These are phyloP conservation scores for Mythimna ferrago DNA, from an alignment of 2,888 invertebrate genomes.

Conservation along the genomic window DNA sequence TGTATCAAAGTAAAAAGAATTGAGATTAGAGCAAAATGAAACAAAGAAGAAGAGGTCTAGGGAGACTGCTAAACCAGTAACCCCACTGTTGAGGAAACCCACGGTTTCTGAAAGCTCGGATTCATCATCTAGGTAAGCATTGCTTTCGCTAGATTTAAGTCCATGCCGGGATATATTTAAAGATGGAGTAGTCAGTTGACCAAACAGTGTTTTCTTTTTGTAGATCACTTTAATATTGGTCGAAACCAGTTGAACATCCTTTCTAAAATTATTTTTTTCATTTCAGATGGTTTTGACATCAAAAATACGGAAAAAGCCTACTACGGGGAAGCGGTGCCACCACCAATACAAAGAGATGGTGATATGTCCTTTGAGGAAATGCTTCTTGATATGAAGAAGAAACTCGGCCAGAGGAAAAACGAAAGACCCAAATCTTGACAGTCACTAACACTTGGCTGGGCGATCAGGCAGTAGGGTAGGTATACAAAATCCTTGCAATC, in stretches of 20 bases:
- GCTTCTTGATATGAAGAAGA: conserved; percentile 92
- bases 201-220: too few species aligned
- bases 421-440: conserved; percentile 83
- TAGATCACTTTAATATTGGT: too few species aligned
- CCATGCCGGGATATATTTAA: too few species aligned
- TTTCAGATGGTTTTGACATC: conserved; percentile 85
- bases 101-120: conserved; percentile 87
- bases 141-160: too few species aligned
- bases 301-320: conserved; percentile 86
- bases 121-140: too few species aligned
- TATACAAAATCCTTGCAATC: conserved; percentile 15
- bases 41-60: conserved; percentile 78
- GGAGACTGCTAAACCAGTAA: conserved; percentile 73
- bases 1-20: conserved; percentile 68
- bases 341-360: conserved; percentile 76
- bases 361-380: conserved; percentile 92
- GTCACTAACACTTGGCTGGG: conserved; percentile 59
- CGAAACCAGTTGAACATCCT: too few species aligned
- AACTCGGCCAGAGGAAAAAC: conserved; percentile 90
- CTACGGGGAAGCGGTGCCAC: conserved; percentile 75
- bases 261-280: not conserved
- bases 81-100: conserved; percentile 82
- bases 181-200: too few species aligned
- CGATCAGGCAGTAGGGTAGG: too few species aligned
- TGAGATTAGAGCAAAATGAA: conserved; percentile 62